Evolutionary conservation across 2,888 invertebrate genomes (phyloP).

Genomic region (Leucophora obtusa): DNA sequence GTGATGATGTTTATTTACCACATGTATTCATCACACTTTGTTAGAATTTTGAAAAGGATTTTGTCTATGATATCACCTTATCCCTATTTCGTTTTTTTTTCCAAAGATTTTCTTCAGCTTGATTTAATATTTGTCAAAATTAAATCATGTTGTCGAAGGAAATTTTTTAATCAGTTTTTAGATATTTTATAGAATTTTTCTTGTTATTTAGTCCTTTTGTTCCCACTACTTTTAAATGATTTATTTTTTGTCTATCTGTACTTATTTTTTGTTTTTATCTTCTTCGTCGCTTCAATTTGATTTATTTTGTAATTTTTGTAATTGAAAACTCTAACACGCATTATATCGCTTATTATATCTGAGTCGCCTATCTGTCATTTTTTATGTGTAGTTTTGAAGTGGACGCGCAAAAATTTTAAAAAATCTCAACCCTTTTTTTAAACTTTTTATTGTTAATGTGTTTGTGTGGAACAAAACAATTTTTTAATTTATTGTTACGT

Average conservation of each 20-base stretch:
- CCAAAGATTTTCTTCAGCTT: slow-evolving; percentile 63
- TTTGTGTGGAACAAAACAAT: slow-evolving; percentile 24
- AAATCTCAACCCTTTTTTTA: slow-evolving; percentile 57
- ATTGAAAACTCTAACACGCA: slow-evolving; percentile 55
- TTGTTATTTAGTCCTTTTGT: not conserved
- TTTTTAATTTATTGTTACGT: slow-evolving; percentile 55
- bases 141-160: slow-evolving; percentile 3
- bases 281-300: not conserved
- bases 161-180: not conserved
- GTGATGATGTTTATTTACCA: slow-evolving; percentile 16
- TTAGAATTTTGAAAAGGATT: not conserved
- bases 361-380: not conserved
- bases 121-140: slow-evolving; percentile 69
- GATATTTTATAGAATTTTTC: not conserved
- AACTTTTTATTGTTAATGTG: not conserved
- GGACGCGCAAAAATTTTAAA: slow-evolving; percentile 52
- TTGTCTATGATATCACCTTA: slow-evolving; percentile 14
- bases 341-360: slow-evolving; percentile 43
- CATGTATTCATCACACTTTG: slow-evolving; percentile 2
- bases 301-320: slow-evolving; percentile 48
- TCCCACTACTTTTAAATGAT: not conserved
- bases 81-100: not conserved
- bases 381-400: slow-evolving; percentile 39
- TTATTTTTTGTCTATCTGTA: slow-evolving; percentile 1
- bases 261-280: slow-evolving; percentile 11